Evolutionary conservation across 2,797 vertebrate species (phyloP), one percentile per base, ranked within the genome.

Genomic region (Pipistrellus nathusii): DNA sequence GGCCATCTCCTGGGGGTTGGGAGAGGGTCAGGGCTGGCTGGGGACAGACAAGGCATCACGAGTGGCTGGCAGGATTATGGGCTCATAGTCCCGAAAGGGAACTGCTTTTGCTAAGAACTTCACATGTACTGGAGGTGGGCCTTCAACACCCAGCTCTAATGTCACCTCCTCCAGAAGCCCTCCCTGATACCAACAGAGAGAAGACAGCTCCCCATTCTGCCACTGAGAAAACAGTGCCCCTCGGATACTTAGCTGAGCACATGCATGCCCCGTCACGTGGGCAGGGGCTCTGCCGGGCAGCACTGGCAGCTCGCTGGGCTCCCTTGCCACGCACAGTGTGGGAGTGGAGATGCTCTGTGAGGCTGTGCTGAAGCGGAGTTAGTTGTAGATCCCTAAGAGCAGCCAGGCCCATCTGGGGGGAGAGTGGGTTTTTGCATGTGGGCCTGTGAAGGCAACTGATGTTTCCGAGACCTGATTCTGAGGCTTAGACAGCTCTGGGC

Each of bases 141-240:
- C 55, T 73, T 57, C 68, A 30, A 23, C 27, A 55, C 20, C 62
- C n/a, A 21, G 15, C 57, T 12, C 57, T n/a, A n/a, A 0, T 32
- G 90, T 57, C 84, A 51, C 59, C 81, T 81, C 72, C 84, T 80
- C 57, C 64, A 9, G 64, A 90, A 90, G 84, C 48, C 91, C 30
- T 86, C 69, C 77, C 2, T 59, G 77, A 51, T 62, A 9, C 10
- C 32, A 5, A 73, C 44, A 73, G 73, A 72, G 46, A 69, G 41
- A 55, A 13, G 62, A 69, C 25, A 64, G 48, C 2, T 15, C 85
- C n/a, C 18, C 27, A 30, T 46, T 21, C 20, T 59, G 41, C 78
- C 20, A 1, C 32, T 21, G 71, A 86, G 69, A 71, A 66, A 86
- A 66, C 27, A 48, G 0, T 3, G 0, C 27, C 73, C 32, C 12